These are phyloP conservation scores for Pseudomyrmex concolor DNA, from an alignment of 1,140 invertebrate genomes.

Conservation along the genomic window DNA sequence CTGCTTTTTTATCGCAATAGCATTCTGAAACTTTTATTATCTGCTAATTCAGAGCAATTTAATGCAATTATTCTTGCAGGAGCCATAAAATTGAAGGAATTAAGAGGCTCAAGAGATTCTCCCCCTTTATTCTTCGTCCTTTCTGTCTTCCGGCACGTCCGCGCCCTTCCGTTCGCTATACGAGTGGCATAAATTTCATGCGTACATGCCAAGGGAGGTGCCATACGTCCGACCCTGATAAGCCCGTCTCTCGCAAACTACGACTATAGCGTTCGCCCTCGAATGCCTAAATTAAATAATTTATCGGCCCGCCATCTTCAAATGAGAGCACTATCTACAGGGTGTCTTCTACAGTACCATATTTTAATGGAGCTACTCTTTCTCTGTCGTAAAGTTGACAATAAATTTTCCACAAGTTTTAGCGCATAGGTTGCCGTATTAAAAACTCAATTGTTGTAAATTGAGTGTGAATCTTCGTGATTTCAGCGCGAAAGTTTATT, in stretches of 20 bases:
- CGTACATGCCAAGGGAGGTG: slow-evolving; percentile 81
- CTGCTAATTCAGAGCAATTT: slow-evolving; percentile 67
- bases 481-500: too few relatives aligned
- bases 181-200: slow-evolving; percentile 82
- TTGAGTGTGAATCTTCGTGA: too few relatives aligned
- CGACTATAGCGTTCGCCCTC: slow-evolving; percentile 66
- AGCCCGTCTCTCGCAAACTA: slow-evolving; percentile 66
- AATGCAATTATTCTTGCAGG: slow-evolving; percentile 68
- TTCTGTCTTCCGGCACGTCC: slow-evolving; percentile 33
- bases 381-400: not conserved
- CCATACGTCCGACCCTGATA: slow-evolving; percentile 78
- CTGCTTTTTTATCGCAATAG: not conserved
- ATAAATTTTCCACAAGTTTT: not conserved
- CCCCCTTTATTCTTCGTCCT: slow-evolving; percentile 12
- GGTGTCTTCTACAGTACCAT: slow-evolving; percentile 17
- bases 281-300: slow-evolving; percentile 80
- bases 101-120: slow-evolving; percentile 53
- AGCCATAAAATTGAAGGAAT: slow-evolving; percentile 73
- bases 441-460: too few relatives aligned
- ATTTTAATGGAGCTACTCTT: slow-evolving; percentile 15
- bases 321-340: slow-evolving; percentile 47
- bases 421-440: too few relatives aligned
- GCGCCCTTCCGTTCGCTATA: slow-evolving; percentile 59
- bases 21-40: slow-evolving; percentile 64
- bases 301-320: slow-evolving; percentile 68